Evolutionary conservation across 2,888 invertebrate genomes (phyloP).

Genomic region (Trichopria drosophilae): DNA sequence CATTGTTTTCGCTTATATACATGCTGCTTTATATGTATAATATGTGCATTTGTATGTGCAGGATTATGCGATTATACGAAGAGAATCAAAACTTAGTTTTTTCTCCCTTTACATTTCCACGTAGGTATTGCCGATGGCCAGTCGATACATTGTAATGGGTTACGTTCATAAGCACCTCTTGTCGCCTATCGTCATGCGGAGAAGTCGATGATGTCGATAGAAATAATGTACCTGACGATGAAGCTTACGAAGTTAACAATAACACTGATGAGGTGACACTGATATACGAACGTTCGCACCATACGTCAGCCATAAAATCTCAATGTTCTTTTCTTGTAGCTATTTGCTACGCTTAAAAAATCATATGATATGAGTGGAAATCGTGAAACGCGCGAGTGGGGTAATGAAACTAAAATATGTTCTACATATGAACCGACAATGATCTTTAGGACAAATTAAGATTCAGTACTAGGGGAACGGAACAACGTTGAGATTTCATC

Average conservation of each 20-base stretch:
- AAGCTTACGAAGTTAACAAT: too few relatives aligned
- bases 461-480: constrained; percentile 8
- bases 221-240: too few relatives aligned
- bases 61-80: constrained; percentile 43
- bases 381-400: too few relatives aligned
- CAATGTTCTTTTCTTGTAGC: constrained; percentile 5
- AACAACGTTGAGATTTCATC: constrained; percentile 30
- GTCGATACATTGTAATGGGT: constrained; percentile 25
- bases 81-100: too few relatives aligned
- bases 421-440: too few relatives aligned
- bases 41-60: constrained; percentile 49
- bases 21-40: constrained; percentile 37
- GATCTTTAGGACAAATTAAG: not conserved
- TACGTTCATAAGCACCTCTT: too few relatives aligned
- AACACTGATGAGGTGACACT: not conserved
- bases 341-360: constrained; percentile 5
- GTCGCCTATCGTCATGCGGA: constrained; percentile 31
- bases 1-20: constrained; percentile 25
- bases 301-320: not conserved
- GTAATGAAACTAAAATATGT: too few relatives aligned
- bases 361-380: constrained; percentile 7
- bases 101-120: constrained; percentile 46
- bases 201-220: constrained; percentile 33
- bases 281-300: constrained; percentile 17
- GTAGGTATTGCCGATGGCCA: constrained; percentile 33